Base-by-base conservation (phyloP, 2,113 vertebrate species). In the Cebidichthys violaceus region DNA sequence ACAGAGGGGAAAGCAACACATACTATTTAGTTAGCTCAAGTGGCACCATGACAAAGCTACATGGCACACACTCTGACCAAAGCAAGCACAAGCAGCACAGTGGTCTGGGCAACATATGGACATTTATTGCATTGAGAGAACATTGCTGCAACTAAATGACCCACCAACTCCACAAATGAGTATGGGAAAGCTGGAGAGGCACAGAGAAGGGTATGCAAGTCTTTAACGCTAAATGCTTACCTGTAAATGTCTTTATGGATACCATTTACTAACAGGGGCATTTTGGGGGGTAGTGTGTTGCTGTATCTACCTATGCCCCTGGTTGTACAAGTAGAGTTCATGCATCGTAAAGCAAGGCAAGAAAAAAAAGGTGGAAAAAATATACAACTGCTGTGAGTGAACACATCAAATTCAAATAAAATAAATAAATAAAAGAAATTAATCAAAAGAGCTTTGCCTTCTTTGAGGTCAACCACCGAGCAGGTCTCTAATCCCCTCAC, bases 211-310 rank as follows among this genome's bases (percentile, higher is more conserved):
- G 33, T 15, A 65, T 15, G 61, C 52, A 66, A 31, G 24, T 57
- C n/a, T 29, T 86, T 47, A 59, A 57, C 6, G 2, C 72, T 57
- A 22, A 67, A 50, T 7, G 92, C 96, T 98, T 97, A 97, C 97
- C 96, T 99, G 96, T 97, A 97, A 66, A 97, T 94, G 88, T 95
- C 95, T 96, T 97, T 98, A 92, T 96, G 95, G 95, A 96, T 96
- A 95, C 96, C 92, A 69, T 96, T 98, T 91, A 96, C 95, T 96
- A 98, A 95, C 78, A 98, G 96, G 95, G 96, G 96, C 97, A 98
- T 97, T 97, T 96, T 97, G 90, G 96, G 96, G 77, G 96, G 97
- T 77, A 98, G 95, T 81, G 95, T 97, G 95, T 96, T 96, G 97
- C 91, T 97, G 92, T 95, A 91, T 93, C 96, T 97, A 97, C 94